Base-by-base conservation (phyloP, 2,888 invertebrate species). In the Yponomeuta malinellus region DNA sequence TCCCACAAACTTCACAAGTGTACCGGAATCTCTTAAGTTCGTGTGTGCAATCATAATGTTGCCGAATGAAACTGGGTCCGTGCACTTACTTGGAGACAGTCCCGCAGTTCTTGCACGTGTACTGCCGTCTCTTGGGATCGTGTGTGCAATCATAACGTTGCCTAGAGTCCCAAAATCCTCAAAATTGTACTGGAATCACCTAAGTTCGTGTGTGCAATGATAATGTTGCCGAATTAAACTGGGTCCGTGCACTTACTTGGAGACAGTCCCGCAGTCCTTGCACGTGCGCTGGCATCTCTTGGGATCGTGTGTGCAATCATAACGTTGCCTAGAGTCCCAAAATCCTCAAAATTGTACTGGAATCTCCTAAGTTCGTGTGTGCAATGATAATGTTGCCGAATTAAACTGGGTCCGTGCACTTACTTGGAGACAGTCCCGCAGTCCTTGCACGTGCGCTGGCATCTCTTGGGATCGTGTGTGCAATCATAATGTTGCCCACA, bases 371-470 rank as follows among this genome's bases (percentile, higher is more conserved):
- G 23, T 23, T 0, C 23, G 23, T 23, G 23, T 0, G 23, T 23
- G 23, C 23, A 23, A 23, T 23, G 0, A 23, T 23, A 23, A 23
- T 23, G 23, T 23, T 23, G 23, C 23, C 1, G 23, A 23, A 23
- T 23, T 23, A 43, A 43, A 43, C 43, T 43, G 43, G 8, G 6
- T 43, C 5, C 43, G 43, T 43, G 43, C n/a, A 81, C 86, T 80
- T 70, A 89, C 88, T 84, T 85, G 2, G 88, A 88, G 4, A 86
- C 74, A 15, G 84, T 82, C 0, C 86, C 86, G 68, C 89, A 89
- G 0, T 82, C 4, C 0, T 79, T 76, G 67, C 89, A 89, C 0
- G 76, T 80, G 69, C 88, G 89, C 23, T 84, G 74, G 64, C 83
- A 84, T 0, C 83, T 72, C 0, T 81, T 73, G 63, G 83, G 80